Base-by-base conservation (phyloP, 2,113 vertebrate species). In the Catharus fuscescens region DNA sequence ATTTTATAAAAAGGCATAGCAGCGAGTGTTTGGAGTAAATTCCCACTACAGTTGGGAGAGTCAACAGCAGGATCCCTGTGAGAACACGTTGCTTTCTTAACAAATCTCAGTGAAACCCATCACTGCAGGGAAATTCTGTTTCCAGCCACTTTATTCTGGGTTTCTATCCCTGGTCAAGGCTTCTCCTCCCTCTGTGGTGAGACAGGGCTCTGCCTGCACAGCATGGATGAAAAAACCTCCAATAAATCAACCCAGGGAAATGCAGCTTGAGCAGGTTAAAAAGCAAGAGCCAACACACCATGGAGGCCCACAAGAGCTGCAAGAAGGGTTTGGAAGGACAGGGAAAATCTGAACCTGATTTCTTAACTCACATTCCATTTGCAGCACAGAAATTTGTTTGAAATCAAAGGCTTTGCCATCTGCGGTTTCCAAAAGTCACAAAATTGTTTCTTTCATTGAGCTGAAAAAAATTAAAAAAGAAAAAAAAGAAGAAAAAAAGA, bases 221-320 rank as follows among this genome's bases (percentile, higher is more conserved):
- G 54, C 44, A 29, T 7, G 29, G 32, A 36, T 19, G 7, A 59
- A 65, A 80, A 76, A n/a, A 17, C 8, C 44, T 71, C 24, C 38
- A 50, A 5, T 36, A 54, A 92, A 56, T 32, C 53, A 76, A 6
- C 19, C 17, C 0, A 53, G 61, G 19, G 42, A 85, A 90, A 74
- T 32, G 52, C 61, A 86, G 40, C 71, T 50, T 18, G 18, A 53
- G 52, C 20, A 57, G 52, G 14, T 36, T 45, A n/a, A 66, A 81
- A 60, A 86, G 60, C 17, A 56, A 34, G 38, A 81, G 61, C 0
- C 2, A 73, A 57, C 0, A 0, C 20, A 70, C 8, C 38, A 9
- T 31, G 36, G 47, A 71, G 72, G 21, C 50, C 62, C 53, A 54
- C 47, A 8, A 54, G 26, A 2, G 4, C 70, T 73, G 62, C 83